phyloP scores from a whole-genome alignment of 1,140 invertebrate species.

The Akabosia matsudoensis region DNA sequence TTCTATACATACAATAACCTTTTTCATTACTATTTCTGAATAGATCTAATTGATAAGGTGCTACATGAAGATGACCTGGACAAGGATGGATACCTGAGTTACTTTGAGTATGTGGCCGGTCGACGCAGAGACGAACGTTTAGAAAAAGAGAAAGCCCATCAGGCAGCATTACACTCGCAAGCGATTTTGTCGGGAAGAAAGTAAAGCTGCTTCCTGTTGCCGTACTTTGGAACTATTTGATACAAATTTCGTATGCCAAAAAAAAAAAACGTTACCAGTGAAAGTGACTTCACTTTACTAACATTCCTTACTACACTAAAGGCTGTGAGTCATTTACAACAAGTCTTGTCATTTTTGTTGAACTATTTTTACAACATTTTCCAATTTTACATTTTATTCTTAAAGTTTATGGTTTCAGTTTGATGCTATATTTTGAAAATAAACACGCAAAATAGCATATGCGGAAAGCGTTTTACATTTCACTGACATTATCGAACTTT shows the following conservation, averaged over 20 bases:
- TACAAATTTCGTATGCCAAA: background rate
- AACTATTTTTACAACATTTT: too few relatives aligned
- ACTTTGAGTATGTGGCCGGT: slow-evolving; percentile 68
- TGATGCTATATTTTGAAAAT: too few relatives aligned
- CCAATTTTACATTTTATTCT: too few relatives aligned
- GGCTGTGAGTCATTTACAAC: too few relatives aligned
- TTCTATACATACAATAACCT: background rate
- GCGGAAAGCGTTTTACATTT: too few relatives aligned
- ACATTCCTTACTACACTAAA: too few relatives aligned
- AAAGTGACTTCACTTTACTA: too few relatives aligned
- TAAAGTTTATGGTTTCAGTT: too few relatives aligned
- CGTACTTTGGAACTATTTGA: background rate
- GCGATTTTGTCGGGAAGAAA: background rate
- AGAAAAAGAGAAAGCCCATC: slow-evolving; percentile 14
- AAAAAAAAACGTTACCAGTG: too few relatives aligned
- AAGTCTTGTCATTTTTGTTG: too few relatives aligned
- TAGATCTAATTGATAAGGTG: slow-evolving; percentile 76
- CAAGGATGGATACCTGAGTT: slow-evolving; percentile 76
- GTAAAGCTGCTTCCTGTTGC: background rate
- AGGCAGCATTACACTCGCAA: background rate
- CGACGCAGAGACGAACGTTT: slow-evolving; percentile 49
- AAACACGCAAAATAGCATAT: too few relatives aligned
- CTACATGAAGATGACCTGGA: slow-evolving; percentile 72
- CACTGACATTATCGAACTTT: too few relatives aligned
- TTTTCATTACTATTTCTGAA: background rate